Percentiles rank a stretch among this genome's conserved stretches.
Evolutionary conservation across 2,888 invertebrate species (phyloP).

Genomic region (Blastobasis adustella): DNA sequence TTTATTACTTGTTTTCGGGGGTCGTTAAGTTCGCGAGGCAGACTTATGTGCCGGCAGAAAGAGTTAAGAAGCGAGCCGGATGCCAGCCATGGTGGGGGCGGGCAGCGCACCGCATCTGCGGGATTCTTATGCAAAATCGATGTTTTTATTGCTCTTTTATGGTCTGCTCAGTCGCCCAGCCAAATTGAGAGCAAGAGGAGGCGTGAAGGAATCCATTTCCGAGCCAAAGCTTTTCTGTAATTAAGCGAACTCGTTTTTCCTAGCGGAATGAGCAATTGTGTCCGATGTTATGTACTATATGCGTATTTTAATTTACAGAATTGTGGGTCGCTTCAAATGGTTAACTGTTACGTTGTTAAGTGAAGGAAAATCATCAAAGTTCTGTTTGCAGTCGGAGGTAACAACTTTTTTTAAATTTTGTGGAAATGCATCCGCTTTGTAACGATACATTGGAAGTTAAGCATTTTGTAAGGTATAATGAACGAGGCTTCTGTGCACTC

Average conservation of each 20-base stretch:
- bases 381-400: no score
- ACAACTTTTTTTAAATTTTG: no score
- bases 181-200: conserved; percentile 43
- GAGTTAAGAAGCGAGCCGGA: neutral
- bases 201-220: conserved; percentile 42
- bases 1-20: no score
- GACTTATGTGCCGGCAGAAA: neutral
- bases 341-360: no score
- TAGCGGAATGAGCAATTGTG: conserved; percentile 14
- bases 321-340: no score
- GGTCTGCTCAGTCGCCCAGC: conserved; percentile 37
- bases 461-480: no score
- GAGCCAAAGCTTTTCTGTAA: conserved; percentile 52
- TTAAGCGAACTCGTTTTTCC: conserved; percentile 41
- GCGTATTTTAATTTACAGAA: no score
- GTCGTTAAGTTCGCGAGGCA: no score
- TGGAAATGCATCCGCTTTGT: no score
- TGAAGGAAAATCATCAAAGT: no score
- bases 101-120: conserved; percentile 26
- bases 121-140: conserved; percentile 51
- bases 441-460: neutral
- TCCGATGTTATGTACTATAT: conserved; percentile 13
- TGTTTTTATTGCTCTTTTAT: conserved; percentile 50
- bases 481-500: conserved; percentile 2
- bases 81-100: no score